Percentiles rank a stretch among this genome's conserved stretches.
These are phyloP conservation scores for Glaucomys volans DNA, from an alignment of 2,113 vertebrate species.

Conservation along the genomic window DNA sequence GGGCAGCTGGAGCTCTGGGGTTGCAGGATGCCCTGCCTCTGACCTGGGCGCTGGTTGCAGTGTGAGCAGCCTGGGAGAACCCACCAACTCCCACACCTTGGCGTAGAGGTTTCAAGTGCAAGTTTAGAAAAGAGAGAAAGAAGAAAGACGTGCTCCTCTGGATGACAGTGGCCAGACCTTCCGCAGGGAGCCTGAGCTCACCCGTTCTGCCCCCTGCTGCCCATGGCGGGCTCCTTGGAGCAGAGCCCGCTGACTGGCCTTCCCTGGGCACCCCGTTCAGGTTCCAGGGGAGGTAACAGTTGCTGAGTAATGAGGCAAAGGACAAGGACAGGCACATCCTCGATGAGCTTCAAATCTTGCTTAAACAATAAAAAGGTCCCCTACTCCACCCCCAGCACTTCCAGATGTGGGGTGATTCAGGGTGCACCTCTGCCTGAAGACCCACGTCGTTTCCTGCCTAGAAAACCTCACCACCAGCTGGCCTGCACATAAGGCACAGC, in stretches of 20 bases:
- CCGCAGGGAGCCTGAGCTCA: neutral
- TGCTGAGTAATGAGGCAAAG: neutral
- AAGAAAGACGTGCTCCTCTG: fast-evolving
- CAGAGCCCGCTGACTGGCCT: neutral
- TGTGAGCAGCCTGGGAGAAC: fast-evolving
- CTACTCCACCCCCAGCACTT: fast-evolving
- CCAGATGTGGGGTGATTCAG: too few relatives aligned
- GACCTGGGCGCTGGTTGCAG: neutral
- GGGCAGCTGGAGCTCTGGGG: too few relatives aligned
- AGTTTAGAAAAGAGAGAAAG: neutral
- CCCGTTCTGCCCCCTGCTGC: neutral
- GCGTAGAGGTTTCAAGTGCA: neutral
- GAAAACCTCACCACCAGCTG: fast-evolving
- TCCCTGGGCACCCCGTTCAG: fast-evolving
- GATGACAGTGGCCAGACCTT: neutral
- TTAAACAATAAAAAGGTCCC: fast-evolving
- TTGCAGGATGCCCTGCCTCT: fast-evolving
- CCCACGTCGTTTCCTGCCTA: fast-evolving
- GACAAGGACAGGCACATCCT: neutral
- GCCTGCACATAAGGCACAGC: fast-evolving
- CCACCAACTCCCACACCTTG: fast-evolving
- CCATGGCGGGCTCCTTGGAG: fast-evolving
- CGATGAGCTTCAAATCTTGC: neutral
- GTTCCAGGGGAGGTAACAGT: fast-evolving
- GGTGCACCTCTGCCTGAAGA: neutral